Conservation (phyloP, 2,113 vertebrate species). For the Crotalus helleri region DNA sequence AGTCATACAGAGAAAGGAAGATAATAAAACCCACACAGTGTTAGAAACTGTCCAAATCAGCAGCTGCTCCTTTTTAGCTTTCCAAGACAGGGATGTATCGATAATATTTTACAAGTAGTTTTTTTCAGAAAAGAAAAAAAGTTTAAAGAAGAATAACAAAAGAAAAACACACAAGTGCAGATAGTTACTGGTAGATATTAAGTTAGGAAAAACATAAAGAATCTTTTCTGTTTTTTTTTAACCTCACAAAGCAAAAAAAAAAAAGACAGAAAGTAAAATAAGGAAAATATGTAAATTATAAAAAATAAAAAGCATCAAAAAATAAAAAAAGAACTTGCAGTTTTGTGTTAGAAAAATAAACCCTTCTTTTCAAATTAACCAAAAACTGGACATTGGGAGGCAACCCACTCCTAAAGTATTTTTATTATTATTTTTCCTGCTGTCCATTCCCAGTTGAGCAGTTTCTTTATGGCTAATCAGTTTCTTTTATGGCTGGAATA, state of each 20-base stretch:
- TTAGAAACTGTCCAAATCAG: background rate
- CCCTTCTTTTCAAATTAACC: background rate
- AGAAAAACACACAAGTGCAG: background rate
- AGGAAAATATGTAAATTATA: background rate
- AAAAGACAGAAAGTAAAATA: background rate
- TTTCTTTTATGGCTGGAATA: background rate
- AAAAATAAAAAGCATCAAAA: too few relatives aligned
- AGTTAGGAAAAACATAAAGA: background rate
- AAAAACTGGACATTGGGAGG: background rate
- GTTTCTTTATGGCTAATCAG: background rate
- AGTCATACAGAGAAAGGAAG: background rate
- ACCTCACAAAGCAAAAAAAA: background rate
- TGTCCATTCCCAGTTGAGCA: background rate
- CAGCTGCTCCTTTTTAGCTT: conserved; percentile 10
- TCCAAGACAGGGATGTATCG: background rate
- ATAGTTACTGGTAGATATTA: background rate
- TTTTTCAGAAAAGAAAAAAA: background rate
- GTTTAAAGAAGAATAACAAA: background rate
- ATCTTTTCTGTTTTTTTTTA: background rate
- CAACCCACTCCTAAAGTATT: background rate
- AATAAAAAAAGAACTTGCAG: background rate
- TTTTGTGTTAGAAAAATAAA: background rate
- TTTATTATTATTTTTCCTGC: background rate
- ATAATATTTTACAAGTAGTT: background rate
- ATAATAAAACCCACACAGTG: conserved; percentile 7